A percentile compares a stretch with the other conserved stretches of the same genome.
Evolutionary conservation across 2,113 vertebrate species (phyloP).

Genomic region (Crypturellus undulatus): DNA sequence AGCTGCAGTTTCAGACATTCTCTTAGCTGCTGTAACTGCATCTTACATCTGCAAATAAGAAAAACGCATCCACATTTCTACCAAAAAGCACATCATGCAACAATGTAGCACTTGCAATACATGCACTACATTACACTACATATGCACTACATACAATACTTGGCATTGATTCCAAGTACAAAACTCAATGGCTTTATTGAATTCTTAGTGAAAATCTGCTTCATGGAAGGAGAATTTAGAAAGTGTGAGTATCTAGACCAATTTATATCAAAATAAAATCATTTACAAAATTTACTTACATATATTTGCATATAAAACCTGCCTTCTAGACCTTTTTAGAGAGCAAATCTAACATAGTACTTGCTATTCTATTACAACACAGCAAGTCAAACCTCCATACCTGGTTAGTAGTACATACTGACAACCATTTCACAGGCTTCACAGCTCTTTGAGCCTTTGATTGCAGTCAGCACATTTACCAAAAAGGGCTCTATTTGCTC

Average conservation of each 20-base stretch:
- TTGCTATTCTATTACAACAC: neutral
- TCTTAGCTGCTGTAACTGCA: neutral
- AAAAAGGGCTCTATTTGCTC: neutral
- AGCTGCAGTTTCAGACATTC: neutral
- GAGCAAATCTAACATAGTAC: neutral
- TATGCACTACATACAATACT: neutral
- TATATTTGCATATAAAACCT: neutral
- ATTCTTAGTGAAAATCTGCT: neutral
- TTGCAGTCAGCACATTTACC: neutral
- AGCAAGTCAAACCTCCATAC: neutral
- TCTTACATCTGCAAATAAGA: neutral
- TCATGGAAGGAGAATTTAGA: neutral
- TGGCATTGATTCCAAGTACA: neutral
- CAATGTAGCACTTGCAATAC: neutral
- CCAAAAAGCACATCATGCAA: neutral
- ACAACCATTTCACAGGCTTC: neutral
- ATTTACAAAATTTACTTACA: neutral
- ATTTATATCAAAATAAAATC: neutral
- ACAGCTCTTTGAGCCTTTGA: neutral
- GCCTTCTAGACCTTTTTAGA: neutral
- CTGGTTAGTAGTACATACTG: neutral
- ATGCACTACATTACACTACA: too few relatives aligned
- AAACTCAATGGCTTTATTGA: neutral
- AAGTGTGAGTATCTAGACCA: neutral
- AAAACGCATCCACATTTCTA: neutral